Conservation (phyloP, 92 coral and sea anemone species). For the Phenganax stokvisi region DNA sequence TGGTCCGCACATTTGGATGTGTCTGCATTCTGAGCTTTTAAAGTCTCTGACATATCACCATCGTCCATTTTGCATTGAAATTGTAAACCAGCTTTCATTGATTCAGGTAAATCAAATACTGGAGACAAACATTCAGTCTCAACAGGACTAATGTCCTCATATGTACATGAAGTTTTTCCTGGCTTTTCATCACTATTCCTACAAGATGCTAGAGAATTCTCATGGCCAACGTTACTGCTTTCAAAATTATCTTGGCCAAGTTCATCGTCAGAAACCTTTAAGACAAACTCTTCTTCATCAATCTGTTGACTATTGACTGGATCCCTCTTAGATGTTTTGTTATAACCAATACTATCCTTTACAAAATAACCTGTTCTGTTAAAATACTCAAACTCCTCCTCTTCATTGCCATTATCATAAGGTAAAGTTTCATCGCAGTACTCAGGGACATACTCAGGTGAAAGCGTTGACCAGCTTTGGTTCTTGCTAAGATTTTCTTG, state of each 20-base stretch:
- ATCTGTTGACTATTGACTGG: neutral
- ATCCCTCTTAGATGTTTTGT: neutral
- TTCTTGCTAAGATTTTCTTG: neutral
- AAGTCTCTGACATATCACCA: neutral
- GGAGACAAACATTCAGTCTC: conserved; percentile 16
- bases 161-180: neutral
- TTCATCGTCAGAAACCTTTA: neutral
- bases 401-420: conserved; percentile 4
- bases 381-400: neutral
- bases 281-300: neutral
- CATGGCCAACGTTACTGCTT: too few relatives aligned
- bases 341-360: conserved; percentile 4
- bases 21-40: neutral
- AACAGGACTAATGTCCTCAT: neutral
- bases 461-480: neutral
- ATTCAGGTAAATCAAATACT: conserved; percentile 4
- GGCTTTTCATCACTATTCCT: neutral
- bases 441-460: conserved; percentile 11
- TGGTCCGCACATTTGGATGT: neutral
- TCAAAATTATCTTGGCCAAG: neutral
- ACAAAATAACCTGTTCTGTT: neutral
- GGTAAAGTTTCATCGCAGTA: conserved; percentile 19
- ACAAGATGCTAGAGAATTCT: too few relatives aligned
- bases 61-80: neutral
- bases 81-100: neutral